These are phyloP conservation scores for Enhydra lutris DNA, from an alignment of 2,113 vertebrate genomes.

Conservation along the genomic window DNA sequence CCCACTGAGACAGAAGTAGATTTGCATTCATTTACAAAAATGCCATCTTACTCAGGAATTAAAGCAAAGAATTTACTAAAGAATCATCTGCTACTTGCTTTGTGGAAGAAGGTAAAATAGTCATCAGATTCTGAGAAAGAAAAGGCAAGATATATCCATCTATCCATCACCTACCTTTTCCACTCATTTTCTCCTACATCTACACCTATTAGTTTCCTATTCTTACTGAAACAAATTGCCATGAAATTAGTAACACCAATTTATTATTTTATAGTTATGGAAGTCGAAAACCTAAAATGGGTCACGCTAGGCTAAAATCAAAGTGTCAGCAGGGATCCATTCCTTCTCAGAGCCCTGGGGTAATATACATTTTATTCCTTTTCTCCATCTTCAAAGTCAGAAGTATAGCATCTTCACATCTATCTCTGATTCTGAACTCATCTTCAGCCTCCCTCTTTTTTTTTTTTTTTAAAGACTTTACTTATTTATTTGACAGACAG, in stretches of 20 bases:
- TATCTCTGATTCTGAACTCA: not conserved
- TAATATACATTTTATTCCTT: not conserved
- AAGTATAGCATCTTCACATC: not conserved
- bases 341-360: not conserved
- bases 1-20: conserved; percentile 52
- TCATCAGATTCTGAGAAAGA: conserved; percentile 35
- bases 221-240: not conserved
- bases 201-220: not conserved
- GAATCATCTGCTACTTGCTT: conserved; percentile 56
- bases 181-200: not conserved
- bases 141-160: not conserved
- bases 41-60: conserved; percentile 55
- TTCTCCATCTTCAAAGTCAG: not conserved
- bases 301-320: not conserved
- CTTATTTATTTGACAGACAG: no score
- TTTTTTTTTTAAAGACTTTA: no score
- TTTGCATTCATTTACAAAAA: conserved; percentile 71
- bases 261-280: not conserved
- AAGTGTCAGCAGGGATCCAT: not conserved
- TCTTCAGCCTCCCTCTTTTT: not conserved
- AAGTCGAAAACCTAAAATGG: not conserved
- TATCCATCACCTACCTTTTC: not conserved
- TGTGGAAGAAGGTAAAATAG: conserved; percentile 33
- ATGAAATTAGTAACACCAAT: not conserved
- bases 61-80: conserved; percentile 54